Evolutionary conservation across 1,140 invertebrate genomes (phyloP).

Genomic region (Teleogryllus occipitalis): DNA sequence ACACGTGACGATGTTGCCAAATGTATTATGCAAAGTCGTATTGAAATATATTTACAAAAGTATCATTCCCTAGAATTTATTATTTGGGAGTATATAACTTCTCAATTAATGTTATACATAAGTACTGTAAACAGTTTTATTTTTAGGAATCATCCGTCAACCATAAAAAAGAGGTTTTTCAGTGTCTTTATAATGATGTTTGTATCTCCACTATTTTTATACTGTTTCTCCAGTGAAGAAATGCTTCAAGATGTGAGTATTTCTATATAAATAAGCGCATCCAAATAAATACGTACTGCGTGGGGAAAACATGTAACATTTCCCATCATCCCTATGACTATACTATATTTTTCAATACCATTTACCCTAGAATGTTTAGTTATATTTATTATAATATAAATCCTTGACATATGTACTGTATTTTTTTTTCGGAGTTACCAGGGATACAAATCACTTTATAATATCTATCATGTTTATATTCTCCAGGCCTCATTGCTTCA

Average conservation of each 20-base stretch:
- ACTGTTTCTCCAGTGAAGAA: constrained; percentile 53
- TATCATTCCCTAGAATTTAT: too few species aligned
- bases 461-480: constrained; percentile 18
- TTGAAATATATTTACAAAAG: too few species aligned
- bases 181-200: constrained; percentile 75
- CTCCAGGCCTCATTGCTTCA: constrained; percentile 55
- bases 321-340: too few species aligned
- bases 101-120: not conserved
- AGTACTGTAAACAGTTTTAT: constrained; percentile 26
- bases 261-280: too few species aligned
- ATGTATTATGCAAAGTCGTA: constrained; percentile 4
- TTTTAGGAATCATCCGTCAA: constrained; percentile 78
- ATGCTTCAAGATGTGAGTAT: constrained; percentile 45
- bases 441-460: not conserved
- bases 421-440: not conserved
- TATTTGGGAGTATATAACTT: too few species aligned
- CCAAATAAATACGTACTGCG: too few species aligned
- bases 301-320: too few species aligned
- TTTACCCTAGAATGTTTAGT: too few species aligned
- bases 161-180: constrained; percentile 77
- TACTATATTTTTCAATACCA: too few species aligned
- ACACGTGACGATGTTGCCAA: constrained; percentile 19
- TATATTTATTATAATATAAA: constrained; percentile 16
- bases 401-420: constrained; percentile 17
- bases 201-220: constrained; percentile 66